Evolutionary conservation across 2,797 vertebrate genomes (phyloP).

Genomic region (Gastrophryne carolinensis): DNA sequence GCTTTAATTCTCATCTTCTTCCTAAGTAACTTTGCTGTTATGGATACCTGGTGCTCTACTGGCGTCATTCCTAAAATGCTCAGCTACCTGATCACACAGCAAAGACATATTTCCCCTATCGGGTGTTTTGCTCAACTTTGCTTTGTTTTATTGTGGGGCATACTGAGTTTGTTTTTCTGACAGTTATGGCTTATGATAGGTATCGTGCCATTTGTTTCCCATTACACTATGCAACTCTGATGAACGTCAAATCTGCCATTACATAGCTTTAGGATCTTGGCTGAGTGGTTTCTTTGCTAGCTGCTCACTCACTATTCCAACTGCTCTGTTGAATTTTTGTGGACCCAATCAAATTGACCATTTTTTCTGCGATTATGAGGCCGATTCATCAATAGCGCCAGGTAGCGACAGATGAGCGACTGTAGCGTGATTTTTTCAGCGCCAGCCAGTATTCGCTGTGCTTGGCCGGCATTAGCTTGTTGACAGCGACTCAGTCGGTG

Average conservation of each 20-base stretch:
- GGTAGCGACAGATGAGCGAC: too few relatives aligned
- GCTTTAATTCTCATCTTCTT: slow-evolving; percentile 19
- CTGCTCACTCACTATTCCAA: slow-evolving; percentile 39
- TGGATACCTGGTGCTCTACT: slow-evolving; percentile 36
- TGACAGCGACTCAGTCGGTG: too few relatives aligned
- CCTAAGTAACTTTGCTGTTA: slow-evolving; percentile 27
- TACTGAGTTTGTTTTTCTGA: slow-evolving; percentile 27
- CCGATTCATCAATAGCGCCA: too few relatives aligned
- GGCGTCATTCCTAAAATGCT: slow-evolving; percentile 32
- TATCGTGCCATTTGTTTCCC: slow-evolving; percentile 39
- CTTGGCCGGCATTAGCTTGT: too few relatives aligned
- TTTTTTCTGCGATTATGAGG: slow-evolving; percentile 57
- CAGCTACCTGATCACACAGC: slow-evolving; percentile 14
- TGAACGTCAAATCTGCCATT: slow-evolving; percentile 18
- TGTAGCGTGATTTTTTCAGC: too few relatives aligned
- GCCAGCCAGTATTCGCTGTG: too few relatives aligned
- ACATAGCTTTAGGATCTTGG: slow-evolving; percentile 21
- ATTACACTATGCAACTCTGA: slow-evolving; percentile 26
- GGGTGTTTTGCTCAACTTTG: slow-evolving; percentile 33
- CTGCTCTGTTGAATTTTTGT: slow-evolving; percentile 52
- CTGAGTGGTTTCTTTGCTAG: slow-evolving; percentile 35
- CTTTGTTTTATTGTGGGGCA: slow-evolving; percentile 21
- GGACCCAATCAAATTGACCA: slow-evolving; percentile 53
- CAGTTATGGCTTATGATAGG: slow-evolving; percentile 43
- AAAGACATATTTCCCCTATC: slow-evolving; percentile 13